Base-by-base conservation (phyloP, 2,113 vertebrate species). In the Prunella himalayana region DNA sequence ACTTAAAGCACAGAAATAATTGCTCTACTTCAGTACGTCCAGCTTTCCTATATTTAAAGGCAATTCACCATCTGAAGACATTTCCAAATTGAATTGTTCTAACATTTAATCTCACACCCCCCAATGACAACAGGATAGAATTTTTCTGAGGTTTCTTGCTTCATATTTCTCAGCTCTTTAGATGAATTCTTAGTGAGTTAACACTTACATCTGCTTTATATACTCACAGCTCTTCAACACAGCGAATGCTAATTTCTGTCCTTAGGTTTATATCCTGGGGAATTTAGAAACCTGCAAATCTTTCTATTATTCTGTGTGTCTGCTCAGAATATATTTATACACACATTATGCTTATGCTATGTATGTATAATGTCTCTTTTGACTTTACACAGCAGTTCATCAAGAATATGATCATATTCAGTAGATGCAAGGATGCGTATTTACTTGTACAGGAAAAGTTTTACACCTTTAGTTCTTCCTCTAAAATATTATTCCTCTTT, bases 1-100 rank as follows among this genome's bases (percentile, higher is more conserved):
- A 49, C 83, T 91, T 82, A 91, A 73, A 82, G 27, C 85, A 73
- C 24, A 77, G 59, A 89, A 94, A 85, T 91, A 86, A 93, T 88
- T 93, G 17, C 8, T 91, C 35, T 72, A 59, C 23, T 64, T 82
- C 66, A 51, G 39, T 51, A 73, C 18, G 30, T 91, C 68, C 78
- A 76, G 7, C 21, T 73, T 91, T 82, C 57, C 35, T 53, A 57
- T 33, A 85, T 42, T 77, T 87, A 83, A 80, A 82, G 27, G 30
- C 75, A 47, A 68, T 10, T 54, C 15, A 41, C 5, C 33, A 14
- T 50, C 65, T 80, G 69, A 84, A 97, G 56, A 53, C 15, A 49
- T 53, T 77, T 30, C 28, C 17, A 54, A 31, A 84, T 68, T 59
- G 56, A 84, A 84, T 56, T 90, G 30, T 82, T 94, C 35, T 80